Evolutionary conservation across 2,888 invertebrate genomes (phyloP), one percentile per base, ranked within the genome.

Genomic region (Drosophila mettleri): DNA sequence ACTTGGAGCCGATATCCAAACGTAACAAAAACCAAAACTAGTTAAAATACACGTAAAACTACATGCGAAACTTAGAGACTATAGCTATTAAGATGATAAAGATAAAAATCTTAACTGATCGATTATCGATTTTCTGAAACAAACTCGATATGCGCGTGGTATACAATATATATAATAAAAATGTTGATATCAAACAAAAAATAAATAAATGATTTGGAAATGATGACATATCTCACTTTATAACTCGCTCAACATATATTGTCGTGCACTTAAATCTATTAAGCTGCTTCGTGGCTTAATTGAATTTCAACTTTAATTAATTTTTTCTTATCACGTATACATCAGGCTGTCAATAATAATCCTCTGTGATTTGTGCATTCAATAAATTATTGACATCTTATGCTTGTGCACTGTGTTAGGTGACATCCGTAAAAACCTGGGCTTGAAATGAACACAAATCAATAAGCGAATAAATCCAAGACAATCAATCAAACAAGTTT

Each of bases 371-470:
- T 14, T 27, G 33, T 49, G 39, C 48, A 29, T n/a, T 46, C 62
- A 18, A 20, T 48, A 38, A 60, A 62, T 48, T 41, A 27, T 41
- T 34, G 29, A 33, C 39, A 34, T 18, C 14, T n/a, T 12, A n/a
- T 31, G 27, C n/a, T 22, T 34, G 16, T 0, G 29, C 39, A 29
- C 48, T 7, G 27, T 10, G 48, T 22, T 63, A 41, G 34, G 18
- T 24, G 12, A n/a, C 18, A 22, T 41, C 22, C 6, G 33, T n/a
- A 33, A 48, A 27, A 18, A 18, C 16, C 16, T 12, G 16, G 67
- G 29, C 6, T 33, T 68, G 58, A 75, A 74, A 75, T 74, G 72
- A 68, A 68, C 61, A 65, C 53, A 61, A 31, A 46, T 22, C 29
- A 41, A 46, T 20, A n/a, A 36, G n/a, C 10, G 24, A 24, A n/a